Conservation (phyloP, 2,888 invertebrate genomes). For the Acanthosepion pharaonis region DNA sequence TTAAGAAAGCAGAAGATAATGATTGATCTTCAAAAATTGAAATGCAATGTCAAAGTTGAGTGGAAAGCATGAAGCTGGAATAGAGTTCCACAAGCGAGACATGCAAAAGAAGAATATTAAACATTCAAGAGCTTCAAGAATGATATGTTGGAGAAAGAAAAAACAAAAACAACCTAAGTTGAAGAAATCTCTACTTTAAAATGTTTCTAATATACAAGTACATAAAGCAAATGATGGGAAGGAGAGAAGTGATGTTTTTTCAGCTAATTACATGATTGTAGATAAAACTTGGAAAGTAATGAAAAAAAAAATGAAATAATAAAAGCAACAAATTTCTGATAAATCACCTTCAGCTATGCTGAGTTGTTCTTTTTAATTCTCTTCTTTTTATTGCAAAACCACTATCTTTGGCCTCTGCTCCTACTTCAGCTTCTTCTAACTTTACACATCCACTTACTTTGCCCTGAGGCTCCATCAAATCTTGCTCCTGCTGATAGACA, state of each 20-base stretch:
- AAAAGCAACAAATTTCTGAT: neutral
- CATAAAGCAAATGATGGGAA: neutral
- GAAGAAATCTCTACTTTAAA: too few relatives aligned
- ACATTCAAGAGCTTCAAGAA: too few relatives aligned
- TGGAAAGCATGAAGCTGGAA: too few relatives aligned
- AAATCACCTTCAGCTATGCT: neutral
- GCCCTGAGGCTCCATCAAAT: neutral
- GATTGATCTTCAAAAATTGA: too few relatives aligned
- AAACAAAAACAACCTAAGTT: too few relatives aligned
- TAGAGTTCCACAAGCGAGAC: too few relatives aligned
- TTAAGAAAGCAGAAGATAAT: too few relatives aligned
- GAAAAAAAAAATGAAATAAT: neutral
- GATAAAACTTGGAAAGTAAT: neutral
- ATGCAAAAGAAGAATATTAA: too few relatives aligned
- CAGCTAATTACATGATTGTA: slow-evolving; percentile 33
- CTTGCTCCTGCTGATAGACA: slow-evolving; percentile 11
- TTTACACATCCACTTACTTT: slow-evolving; percentile 17
- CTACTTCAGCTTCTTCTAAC: neutral
- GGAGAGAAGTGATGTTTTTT: neutral
- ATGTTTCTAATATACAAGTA: neutral
- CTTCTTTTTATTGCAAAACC: neutral
- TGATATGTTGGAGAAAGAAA: too few relatives aligned
- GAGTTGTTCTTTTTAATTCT: too few relatives aligned
- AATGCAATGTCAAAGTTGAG: too few relatives aligned
- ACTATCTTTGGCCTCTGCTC: neutral